Evolutionary conservation across 2,113 vertebrate genomes (phyloP), one percentile per base, ranked within the genome.

Genomic region (Salminus brasiliensis): DNA sequence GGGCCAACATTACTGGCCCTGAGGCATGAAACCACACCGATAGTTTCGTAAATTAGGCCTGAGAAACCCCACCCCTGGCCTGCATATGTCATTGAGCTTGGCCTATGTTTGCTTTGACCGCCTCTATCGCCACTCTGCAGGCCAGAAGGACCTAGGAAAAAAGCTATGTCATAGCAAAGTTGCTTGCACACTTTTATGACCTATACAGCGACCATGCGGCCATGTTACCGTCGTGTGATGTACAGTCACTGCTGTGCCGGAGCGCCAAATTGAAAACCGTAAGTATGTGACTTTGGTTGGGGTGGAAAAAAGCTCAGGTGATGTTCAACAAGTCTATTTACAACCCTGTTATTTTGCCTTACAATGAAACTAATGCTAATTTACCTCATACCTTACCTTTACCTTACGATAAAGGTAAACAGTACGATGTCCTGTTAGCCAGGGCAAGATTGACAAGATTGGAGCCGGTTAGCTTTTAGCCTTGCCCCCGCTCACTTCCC

Each of bases 31-130:
- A 63, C 49, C 68, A 75, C 78, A 84, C 52, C n/a, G 79, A 90
- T 88, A 70, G 47, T 78, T 83, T 78, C 65, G 87, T 87, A 83
- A 84, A 88, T 90, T 84, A 87, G 72, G 74, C 66, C 27, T 72
- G 74, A 67, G 79, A 75, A 82, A 80, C 80, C 63, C 52, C 79
- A 74, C 72, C 75, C 57, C 67, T 68, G 60, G 39, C 78, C 80
- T 87, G 81, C 80, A 82, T 86, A 73, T 87, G 77, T 77, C 80
- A 79, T 79, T 52, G 32, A 60, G 29, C 67, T 72, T 32, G 4
- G 55, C 66, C 52, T 62, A 29, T 32, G 43, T 76, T 84, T 53
- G 55, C 76, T 59, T 86, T 80, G 27, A 66, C 53, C 60, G 67
- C 55, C 16, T 53, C 34, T n/a, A 21, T 32, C 65, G 41, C 27